Evolutionary conservation across 1,140 invertebrate species (phyloP).

Genomic region (Calosoma granatense): DNA sequence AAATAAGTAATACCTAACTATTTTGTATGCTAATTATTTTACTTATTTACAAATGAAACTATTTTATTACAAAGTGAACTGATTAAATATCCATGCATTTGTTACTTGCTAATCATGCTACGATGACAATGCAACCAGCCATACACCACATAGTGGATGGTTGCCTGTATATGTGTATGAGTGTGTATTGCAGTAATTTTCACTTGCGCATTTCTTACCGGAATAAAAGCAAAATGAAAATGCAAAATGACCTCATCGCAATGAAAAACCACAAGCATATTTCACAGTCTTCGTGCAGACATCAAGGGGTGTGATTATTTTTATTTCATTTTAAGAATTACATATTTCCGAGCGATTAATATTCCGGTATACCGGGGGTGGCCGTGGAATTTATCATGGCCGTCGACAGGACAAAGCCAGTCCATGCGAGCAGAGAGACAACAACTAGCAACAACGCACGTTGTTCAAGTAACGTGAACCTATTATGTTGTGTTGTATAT

Average conservation of each 20-base stretch:
- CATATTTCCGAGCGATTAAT: constrained; percentile 4
- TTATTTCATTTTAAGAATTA: constrained; percentile 9
- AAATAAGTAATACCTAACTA: no score
- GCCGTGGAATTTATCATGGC: neutral
- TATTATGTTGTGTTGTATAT: no score
- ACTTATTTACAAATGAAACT: no score
- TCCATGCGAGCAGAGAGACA: no score
- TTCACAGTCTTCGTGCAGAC: neutral
- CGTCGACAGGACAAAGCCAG: no score
- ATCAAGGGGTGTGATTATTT: neutral
- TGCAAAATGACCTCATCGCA: neutral
- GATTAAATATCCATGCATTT: neutral
- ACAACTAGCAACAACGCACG: no score
- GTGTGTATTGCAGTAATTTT: no score
- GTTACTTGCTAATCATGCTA: neutral
- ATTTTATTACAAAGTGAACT: no score
- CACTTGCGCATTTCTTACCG: neutral
- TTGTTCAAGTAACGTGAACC: no score
- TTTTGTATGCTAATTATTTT: no score
- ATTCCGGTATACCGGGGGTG: no score
- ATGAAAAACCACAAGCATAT: neutral
- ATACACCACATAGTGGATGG: neutral
- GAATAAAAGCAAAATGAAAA: neutral
- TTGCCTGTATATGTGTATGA: no score
- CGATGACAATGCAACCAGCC: neutral